Percentiles rank a stretch among this genome's conserved stretches.
These are phyloP conservation scores for Melanotaenia nigrans DNA, from an alignment of 2,797 vertebrate species.

Conservation along the genomic window DNA sequence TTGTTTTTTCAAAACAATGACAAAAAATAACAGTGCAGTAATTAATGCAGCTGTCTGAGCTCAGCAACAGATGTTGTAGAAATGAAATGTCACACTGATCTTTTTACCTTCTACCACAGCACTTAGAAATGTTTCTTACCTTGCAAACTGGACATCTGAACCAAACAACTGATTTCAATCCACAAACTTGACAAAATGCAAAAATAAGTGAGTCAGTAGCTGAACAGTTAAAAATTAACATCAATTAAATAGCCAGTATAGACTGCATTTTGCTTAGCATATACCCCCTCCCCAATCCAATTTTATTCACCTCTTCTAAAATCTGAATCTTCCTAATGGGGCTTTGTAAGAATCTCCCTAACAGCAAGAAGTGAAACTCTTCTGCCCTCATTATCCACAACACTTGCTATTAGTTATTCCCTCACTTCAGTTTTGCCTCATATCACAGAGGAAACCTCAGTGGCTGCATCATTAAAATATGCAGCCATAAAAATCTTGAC, in stretches of 20 bases:
- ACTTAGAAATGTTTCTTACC: too few relatives aligned
- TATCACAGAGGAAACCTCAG: conserved; percentile 36
- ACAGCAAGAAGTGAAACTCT: conserved; percentile 15
- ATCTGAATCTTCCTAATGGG: not conserved
- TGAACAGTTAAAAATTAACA: not conserved
- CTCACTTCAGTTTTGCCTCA: conserved; percentile 28
- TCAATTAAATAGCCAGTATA: not conserved
- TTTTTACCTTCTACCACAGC: too few relatives aligned
- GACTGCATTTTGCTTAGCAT: not conserved
- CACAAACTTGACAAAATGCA: too few relatives aligned
- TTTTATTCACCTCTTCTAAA: conserved; percentile 19
- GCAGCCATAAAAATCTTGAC: conserved; percentile 40
- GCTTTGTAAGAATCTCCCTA: conserved; percentile 33
- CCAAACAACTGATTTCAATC: too few relatives aligned
- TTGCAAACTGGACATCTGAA: too few relatives aligned
- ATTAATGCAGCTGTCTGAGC: too few relatives aligned
- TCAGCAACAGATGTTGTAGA: too few relatives aligned
- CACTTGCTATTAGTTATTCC: conserved; percentile 46
- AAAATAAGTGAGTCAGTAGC: not conserved
- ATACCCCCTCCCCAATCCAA: too few relatives aligned
- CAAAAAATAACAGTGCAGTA: too few relatives aligned
- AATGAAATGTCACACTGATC: too few relatives aligned
- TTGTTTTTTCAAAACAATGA: too few relatives aligned
- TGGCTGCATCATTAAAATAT: conserved; percentile 56
- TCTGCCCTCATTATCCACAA: conserved; percentile 53